Conservation (phyloP, 2,888 invertebrate genomes). For the Drosophila atripex region DNA sequence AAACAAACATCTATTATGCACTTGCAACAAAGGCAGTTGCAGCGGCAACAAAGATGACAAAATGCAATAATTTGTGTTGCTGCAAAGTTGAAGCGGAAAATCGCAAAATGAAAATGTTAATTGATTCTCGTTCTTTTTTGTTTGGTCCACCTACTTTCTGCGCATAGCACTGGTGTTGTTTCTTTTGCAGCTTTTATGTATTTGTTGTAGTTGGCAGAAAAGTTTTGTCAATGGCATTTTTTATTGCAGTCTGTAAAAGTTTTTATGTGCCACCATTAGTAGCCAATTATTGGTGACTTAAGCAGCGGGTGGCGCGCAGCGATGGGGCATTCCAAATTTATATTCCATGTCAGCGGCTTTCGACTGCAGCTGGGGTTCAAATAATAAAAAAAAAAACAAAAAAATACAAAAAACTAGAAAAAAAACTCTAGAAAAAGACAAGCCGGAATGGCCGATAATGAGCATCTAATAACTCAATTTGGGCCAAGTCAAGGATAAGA, state of each 20-base stretch:
- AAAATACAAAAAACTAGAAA: not conserved
- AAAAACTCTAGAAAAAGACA: constrained; percentile 9
- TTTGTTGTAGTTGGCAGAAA: constrained; percentile 44
- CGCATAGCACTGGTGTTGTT: constrained; percentile 13
- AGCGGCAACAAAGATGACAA: constrained; percentile 37
- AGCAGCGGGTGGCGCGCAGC: constrained; percentile 24
- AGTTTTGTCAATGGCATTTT: constrained; percentile 65
- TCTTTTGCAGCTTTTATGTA: constrained; percentile 36
- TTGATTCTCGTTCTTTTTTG: constrained; percentile 66
- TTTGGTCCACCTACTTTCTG: constrained; percentile 3
- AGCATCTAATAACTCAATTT: constrained; percentile 75
- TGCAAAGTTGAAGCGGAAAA: constrained; percentile 64
- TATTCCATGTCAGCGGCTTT: constrained; percentile 71
- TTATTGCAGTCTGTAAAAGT: constrained; percentile 71
- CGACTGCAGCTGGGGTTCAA: constrained; percentile 54
- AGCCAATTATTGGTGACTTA: constrained; percentile 77
- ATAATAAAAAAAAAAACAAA: not conserved
- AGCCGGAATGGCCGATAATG: constrained; percentile 62
- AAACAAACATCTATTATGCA: constrained; percentile 40
- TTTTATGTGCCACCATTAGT: constrained; percentile 75
- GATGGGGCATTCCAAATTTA: constrained; percentile 54
- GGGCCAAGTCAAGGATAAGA: constrained; percentile 43
- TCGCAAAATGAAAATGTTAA: constrained; percentile 78
- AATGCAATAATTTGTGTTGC: constrained; percentile 64
- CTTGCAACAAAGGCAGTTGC: constrained; percentile 3